Evolutionary conservation across 1,140 invertebrate genomes (phyloP).

Genomic region (Temnothorax curvispinosus): DNA sequence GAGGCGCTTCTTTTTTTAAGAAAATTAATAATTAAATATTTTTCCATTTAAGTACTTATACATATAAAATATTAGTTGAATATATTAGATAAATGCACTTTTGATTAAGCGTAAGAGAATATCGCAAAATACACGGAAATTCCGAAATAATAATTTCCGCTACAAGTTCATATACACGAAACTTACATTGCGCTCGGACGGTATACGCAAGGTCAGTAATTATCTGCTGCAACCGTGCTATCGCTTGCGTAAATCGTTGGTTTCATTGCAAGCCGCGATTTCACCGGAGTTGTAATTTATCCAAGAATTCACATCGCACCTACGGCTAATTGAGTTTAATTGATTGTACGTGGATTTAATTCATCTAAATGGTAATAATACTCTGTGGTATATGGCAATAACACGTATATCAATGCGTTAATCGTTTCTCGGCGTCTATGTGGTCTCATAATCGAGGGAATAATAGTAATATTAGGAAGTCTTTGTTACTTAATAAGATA

Average conservation of each 20-base stretch:
- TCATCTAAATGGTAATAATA: conserved; percentile 17
- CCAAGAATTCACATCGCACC: conserved; percentile 60
- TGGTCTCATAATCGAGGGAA: not conserved
- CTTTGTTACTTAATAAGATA: conserved; percentile 61
- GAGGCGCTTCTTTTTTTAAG: no score
- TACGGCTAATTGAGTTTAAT: conserved; percentile 69
- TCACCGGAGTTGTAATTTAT: conserved; percentile 42
- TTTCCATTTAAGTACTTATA: not conserved
- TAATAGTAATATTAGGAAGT: conserved; percentile 36
- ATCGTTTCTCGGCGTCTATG: not conserved
- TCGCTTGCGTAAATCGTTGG: conserved; percentile 55
- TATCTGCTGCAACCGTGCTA: conserved; percentile 20
- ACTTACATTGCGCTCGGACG: not conserved
- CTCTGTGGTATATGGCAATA: not conserved
- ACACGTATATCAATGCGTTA: not conserved
- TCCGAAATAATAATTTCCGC: not conserved
- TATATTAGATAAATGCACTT: not conserved
- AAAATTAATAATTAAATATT: not conserved
- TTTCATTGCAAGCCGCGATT: conserved; percentile 40
- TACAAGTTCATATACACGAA: not conserved
- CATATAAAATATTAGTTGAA: not conserved
- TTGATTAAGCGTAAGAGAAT: not conserved
- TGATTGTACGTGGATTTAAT: conserved; percentile 48
- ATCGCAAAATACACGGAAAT: not conserved
- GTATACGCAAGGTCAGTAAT: conserved; percentile 46